Conservation (phyloP, 2,113 vertebrate genomes). For the Corvus hawaiiensis region DNA sequence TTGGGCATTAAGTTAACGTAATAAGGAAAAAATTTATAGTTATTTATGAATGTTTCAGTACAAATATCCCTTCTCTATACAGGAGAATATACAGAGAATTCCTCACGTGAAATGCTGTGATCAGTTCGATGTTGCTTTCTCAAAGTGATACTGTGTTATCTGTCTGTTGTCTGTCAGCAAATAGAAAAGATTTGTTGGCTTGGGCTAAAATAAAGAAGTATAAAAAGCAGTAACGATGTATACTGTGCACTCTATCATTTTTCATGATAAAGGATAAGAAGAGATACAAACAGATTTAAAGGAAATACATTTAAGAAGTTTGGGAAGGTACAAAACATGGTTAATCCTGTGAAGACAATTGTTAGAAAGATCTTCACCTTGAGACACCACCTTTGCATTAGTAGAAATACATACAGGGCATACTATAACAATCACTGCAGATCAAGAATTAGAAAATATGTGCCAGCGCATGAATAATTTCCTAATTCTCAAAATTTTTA, state of each 20-base stretch:
- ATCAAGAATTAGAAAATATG: not conserved
- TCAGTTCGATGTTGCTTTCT: not conserved
- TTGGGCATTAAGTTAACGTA: not conserved
- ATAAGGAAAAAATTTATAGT: not conserved
- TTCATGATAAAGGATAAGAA: not conserved
- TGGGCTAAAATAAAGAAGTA: not conserved
- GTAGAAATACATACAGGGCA: not conserved
- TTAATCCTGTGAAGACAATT: not conserved
- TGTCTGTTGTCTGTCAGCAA: not conserved
- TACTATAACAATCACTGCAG: not conserved
- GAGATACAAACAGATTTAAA: not conserved
- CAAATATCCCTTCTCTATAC: not conserved
- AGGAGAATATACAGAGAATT: not conserved
- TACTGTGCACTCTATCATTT: not conserved
- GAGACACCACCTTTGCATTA: not conserved
- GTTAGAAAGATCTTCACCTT: accelerated
- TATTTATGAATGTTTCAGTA: not conserved
- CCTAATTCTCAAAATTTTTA: not conserved
- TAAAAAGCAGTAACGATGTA: not conserved
- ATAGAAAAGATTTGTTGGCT: not conserved
- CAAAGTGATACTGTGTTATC: not conserved
- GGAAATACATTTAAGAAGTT: not conserved
- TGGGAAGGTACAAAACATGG: not conserved
- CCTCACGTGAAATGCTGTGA: not conserved
- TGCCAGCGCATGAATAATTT: not conserved